Conservation (phyloP, 2,888 invertebrate genomes). For the Dasypolia templi region DNA sequence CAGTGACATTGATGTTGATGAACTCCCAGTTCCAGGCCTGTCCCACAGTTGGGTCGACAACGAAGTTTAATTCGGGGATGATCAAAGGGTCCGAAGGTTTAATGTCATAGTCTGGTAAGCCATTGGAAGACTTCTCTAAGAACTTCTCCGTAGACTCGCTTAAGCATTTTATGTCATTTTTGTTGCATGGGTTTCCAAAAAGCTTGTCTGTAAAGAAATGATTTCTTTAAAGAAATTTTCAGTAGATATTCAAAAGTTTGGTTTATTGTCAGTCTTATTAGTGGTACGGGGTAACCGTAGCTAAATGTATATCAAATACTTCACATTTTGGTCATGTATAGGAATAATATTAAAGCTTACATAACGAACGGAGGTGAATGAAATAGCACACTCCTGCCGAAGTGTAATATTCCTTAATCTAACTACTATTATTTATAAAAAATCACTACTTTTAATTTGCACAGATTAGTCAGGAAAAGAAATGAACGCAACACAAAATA, state of each 20-base stretch:
- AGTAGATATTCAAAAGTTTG: not conserved
- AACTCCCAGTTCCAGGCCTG: slow-evolving; percentile 73
- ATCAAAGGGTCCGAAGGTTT: slow-evolving; percentile 78
- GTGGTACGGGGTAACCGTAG: not conserved
- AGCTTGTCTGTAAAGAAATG: slow-evolving; percentile 54
- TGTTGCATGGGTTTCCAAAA: slow-evolving; percentile 76
- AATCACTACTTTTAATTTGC: not conserved
- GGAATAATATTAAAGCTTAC: not conserved
- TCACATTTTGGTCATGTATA: not conserved
- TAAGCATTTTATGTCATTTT: slow-evolving; percentile 79
- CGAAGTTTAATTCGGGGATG: slow-evolving; percentile 71
- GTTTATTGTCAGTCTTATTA: not conserved
- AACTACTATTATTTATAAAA: not conserved
- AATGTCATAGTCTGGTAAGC: slow-evolving; percentile 75
- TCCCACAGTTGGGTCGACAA: slow-evolving; percentile 68
- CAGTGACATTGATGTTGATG: slow-evolving; percentile 78
- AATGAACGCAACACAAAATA: not conserved
- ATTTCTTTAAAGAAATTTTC: too few relatives aligned
- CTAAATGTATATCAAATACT: not conserved
- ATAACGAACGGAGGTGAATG: not conserved
- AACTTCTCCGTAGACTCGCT: slow-evolving; percentile 79
- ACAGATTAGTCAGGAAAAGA: not conserved
- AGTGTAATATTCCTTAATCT: not conserved
- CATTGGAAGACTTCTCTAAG: slow-evolving; percentile 77
- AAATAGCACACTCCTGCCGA: not conserved